These are phyloP conservation scores for Oryzias melastigma DNA, from an alignment of 2,113 vertebrate genomes.

Conservation along the genomic window DNA sequence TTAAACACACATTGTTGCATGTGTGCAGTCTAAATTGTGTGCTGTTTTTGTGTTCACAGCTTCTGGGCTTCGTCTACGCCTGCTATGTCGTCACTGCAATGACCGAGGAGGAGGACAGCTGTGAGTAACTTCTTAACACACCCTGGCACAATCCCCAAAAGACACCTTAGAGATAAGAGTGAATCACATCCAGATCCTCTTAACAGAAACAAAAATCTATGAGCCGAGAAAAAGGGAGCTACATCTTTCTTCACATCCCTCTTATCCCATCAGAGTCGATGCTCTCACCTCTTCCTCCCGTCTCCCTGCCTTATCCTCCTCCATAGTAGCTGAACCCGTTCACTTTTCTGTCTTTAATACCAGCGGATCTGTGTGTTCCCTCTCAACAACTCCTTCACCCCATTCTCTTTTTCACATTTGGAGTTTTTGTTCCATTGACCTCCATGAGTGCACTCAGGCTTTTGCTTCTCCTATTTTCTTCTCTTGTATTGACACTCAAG, in stretches of 20 bases:
- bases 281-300: conserved; percentile 5
- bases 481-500: conserved; percentile 30
- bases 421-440: conserved; percentile 3
- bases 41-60: conserved; percentile 76
- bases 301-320: conserved; percentile 32
- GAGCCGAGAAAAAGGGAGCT: conserved; percentile 20
- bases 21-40: conserved; percentile 35
- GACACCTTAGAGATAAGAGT: conserved; percentile 16
- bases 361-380: conserved; percentile 45
- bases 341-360: conserved; percentile 27
- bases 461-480: conserved; percentile 38
- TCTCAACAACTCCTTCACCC: conserved; percentile 38
- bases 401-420: conserved; percentile 21
- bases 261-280: conserved; percentile 15
- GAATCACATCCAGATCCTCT: conserved; percentile 21
- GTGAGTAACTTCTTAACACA: conserved; percentile 57
- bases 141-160: conserved; percentile 27
- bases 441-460: conserved; percentile 32
- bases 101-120: conserved; percentile 85
- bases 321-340: conserved; percentile 52
- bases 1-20: neutral
- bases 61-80: conserved; percentile 85
- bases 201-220: conserved; percentile 16
- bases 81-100: conserved; percentile 85
- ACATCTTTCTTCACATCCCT: conserved; percentile 34